A percentile compares a stretch with the other conserved stretches of the same genome.
These are phyloP conservation scores for Ammodytes dubius DNA, from an alignment of 2,113 vertebrate species.

Conservation along the genomic window DNA sequence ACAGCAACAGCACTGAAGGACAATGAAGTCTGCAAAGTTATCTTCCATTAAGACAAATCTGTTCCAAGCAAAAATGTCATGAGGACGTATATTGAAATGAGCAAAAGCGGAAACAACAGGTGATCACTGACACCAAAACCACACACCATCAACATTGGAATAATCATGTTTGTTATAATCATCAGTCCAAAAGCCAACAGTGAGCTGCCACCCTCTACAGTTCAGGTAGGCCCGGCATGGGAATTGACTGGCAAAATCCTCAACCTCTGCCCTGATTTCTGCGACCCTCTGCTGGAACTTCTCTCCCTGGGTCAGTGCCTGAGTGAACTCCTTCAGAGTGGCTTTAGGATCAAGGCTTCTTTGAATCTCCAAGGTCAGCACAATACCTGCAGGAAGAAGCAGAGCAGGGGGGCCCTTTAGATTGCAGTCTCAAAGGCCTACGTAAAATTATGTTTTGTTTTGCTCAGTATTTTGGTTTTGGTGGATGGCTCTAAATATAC, in stretches of 20 bases:
- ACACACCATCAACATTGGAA: background rate
- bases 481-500: background rate
- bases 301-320: constrained; percentile 85
- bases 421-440: background rate
- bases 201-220: constrained; percentile 75
- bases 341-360: constrained; percentile 86
- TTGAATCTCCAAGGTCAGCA: constrained; percentile 92
- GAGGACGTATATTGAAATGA: background rate
- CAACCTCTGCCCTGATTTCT: constrained; percentile 88
- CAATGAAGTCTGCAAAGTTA: background rate
- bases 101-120: background rate
- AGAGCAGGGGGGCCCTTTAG: background rate
- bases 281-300: constrained; percentile 82
- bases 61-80: background rate
- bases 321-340: constrained; percentile 92
- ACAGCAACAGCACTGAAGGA: background rate
- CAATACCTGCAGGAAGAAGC: constrained; percentile 86
- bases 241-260: constrained; percentile 89
- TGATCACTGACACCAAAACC: background rate
- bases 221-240: constrained; percentile 91
- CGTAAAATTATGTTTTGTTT: background rate
- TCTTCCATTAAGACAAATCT: background rate
- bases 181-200: background rate
- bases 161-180: background rate
- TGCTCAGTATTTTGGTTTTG: background rate